Base-by-base conservation (phyloP, 2,888 invertebrate species). In the Diachrysia chrysitis region DNA sequence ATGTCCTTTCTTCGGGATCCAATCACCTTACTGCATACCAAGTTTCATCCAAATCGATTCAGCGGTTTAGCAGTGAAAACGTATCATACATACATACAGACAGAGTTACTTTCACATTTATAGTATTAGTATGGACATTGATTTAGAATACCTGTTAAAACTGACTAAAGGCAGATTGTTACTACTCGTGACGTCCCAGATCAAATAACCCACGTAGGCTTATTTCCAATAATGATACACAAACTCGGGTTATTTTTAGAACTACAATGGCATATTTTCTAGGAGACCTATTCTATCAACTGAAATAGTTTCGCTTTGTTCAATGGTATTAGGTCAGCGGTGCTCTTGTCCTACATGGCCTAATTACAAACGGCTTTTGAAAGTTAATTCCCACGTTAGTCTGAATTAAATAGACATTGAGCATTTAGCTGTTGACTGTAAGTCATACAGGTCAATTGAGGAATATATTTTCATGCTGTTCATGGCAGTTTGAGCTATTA, bases 351-450 rank as follows among this genome's bases (percentile, higher is more conserved):
- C 53, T 58, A 17, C 32, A 16, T 59, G 56, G 9, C 48, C 72
- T 58, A 78, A 80, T 79, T 72, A 72, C 80, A 65, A 58, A 79
- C 60, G 63, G 66, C 58, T 63, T 79, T 72, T 53, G 66, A 60
- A 69, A 58, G 32, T 78, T 77, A 54, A 76, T 58, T 69, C 73
- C 69, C 78, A 68, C 78, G 78, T 80, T 76, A 77, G 67, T 63
- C 60, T 35, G 59, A 57, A 73, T 73, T 80, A 67, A 78, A 78
- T 65, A 72, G 68, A 75, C 74, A 78, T 75, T 73, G 74, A 78
- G 74, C 72, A 63, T 77, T 80, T 78, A 72, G 58, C 63, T 58
- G 37, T 51, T 69, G 32, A 55, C 58, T 65, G 61, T 14, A 46
- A 69, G 72, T 67, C 77, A 69, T 72, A 62, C 63, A 55, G 73